Evolutionary conservation across 2,797 vertebrate species (phyloP).

Genomic region (Eremophila alpestris): DNA sequence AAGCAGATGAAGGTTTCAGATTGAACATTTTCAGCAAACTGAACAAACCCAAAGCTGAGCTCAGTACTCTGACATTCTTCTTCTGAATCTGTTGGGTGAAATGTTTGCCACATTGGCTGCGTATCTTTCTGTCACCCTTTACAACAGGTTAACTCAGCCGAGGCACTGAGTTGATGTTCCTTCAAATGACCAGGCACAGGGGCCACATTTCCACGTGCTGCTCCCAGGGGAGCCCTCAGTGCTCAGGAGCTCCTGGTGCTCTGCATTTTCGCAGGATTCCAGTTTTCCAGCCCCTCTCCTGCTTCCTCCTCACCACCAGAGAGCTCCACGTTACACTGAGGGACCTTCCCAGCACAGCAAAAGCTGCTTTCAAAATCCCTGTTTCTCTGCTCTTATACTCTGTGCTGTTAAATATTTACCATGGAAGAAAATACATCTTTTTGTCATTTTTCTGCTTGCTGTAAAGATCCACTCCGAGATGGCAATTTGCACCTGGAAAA

Average conservation of each 20-base stretch:
- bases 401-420: not conserved
- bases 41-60: not conserved
- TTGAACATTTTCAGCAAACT: not conserved
- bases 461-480: not conserved
- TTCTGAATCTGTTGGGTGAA: accelerated
- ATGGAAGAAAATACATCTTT: not conserved
- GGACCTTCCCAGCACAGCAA: not conserved
- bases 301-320: not conserved
- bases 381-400: not conserved
- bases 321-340: not conserved
- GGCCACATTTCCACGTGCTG: not conserved
- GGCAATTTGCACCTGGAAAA: not conserved
- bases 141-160: not conserved
- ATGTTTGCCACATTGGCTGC: not conserved
- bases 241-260: not conserved
- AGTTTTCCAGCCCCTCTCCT: not conserved
- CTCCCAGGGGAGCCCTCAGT: not conserved
- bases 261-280: not conserved
- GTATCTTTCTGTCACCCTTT: not conserved
- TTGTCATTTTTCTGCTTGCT: not conserved
- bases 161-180: not conserved
- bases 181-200: not conserved
- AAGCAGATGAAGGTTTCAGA: not conserved
- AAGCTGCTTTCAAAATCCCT: not conserved
- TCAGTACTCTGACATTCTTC: not conserved